Evolutionary conservation across 2,797 vertebrate genomes (phyloP).

Genomic region (Anomalospiza imberbis): DNA sequence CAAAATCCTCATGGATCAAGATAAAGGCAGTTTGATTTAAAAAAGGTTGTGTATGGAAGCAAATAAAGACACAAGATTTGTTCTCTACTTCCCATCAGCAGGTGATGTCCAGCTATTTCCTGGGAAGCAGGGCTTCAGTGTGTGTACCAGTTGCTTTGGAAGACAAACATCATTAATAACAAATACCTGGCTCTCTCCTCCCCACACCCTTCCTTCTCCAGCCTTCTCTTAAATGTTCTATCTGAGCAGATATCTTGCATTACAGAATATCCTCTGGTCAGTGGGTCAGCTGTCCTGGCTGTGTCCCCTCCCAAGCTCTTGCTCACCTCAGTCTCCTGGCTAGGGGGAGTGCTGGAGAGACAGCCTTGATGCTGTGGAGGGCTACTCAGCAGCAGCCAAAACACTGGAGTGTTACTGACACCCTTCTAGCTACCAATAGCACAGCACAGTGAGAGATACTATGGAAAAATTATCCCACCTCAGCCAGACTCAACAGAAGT

Average conservation of each 20-base stretch:
- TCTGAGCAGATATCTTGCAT: background rate
- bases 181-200: background rate
- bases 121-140: background rate
- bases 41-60: background rate
- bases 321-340: background rate
- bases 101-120: background rate
- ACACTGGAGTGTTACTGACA: background rate
- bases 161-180: fast-evolving
- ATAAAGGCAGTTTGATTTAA: background rate
- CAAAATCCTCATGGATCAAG: background rate
- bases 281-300: background rate
- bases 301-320: background rate
- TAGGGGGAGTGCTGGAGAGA: background rate
- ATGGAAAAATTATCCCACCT: background rate
- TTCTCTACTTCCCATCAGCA: background rate
- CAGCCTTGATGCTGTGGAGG: background rate
- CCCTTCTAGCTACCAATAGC: background rate
- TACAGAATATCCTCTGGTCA: too few relatives aligned
- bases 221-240: background rate
- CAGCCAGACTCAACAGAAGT: background rate
- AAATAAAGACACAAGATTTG: background rate
- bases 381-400: background rate
- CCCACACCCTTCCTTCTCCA: background rate
- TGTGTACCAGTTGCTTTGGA: background rate
- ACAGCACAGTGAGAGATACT: too few relatives aligned